phyloP scores from a whole-genome alignment of 2,888 invertebrate species.

The Lydus trimaculatus region DNA sequence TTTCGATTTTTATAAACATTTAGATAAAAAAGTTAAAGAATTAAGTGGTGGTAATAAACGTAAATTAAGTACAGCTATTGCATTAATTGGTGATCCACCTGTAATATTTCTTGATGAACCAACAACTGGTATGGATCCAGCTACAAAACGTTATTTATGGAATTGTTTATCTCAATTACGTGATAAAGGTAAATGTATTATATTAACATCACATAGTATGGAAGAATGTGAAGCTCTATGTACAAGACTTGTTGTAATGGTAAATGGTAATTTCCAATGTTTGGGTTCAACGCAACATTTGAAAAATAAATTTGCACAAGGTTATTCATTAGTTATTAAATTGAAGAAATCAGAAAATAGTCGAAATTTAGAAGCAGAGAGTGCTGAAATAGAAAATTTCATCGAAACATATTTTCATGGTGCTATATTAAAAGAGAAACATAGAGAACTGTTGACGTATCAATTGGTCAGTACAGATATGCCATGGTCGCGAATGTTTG shows the following conservation, averaged over 20 bases:
- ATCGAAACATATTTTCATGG: conserved; percentile 32
- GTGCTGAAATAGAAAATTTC: conserved; percentile 31
- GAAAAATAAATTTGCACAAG: conserved; percentile 75
- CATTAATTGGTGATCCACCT: conserved; percentile 62
- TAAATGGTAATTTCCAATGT: conserved; percentile 77
- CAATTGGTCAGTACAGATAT: conserved; percentile 65
- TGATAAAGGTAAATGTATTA: conserved; percentile 75
- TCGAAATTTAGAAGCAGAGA: conserved; percentile 21
- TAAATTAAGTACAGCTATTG: conserved; percentile 62
- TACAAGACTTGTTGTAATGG: conserved; percentile 79
- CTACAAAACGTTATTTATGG: conserved; percentile 79
- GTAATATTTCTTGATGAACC: conserved; percentile 61
- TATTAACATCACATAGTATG: conserved; percentile 88
- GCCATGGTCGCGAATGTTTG: conserved; percentile 75
- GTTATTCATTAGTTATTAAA: conserved; percentile 49
- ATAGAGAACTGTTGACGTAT: conserved; percentile 72
- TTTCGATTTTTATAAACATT: conserved; percentile 51
- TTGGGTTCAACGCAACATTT: conserved; percentile 78
- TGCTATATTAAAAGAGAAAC: conserved; percentile 65
- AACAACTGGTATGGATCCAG: conserved; percentile 72
- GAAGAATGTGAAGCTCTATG: conserved; percentile 87
- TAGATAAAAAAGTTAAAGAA: conserved; percentile 52
- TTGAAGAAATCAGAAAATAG: conserved; percentile 44
- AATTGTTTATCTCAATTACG: conserved; percentile 70
- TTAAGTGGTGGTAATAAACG: conserved; percentile 63